phyloP scores from a whole-genome alignment of 2,113 vertebrate species.

The Rhineura floridana region DNA sequence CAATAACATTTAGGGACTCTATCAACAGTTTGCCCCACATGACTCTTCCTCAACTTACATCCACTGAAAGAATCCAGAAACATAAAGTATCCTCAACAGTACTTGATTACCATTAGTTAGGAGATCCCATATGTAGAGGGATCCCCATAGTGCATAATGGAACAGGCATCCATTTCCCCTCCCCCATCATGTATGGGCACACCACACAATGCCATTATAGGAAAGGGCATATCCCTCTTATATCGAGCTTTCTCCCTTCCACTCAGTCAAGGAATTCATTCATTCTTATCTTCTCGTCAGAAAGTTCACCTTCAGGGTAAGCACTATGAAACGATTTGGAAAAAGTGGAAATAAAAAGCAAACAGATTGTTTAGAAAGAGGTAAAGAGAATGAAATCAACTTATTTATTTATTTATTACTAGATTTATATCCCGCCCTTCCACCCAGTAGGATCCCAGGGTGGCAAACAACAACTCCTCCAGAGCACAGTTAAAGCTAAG shows the following conservation, averaged over 20 bases:
- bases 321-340: not conserved
- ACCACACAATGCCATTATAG: not conserved
- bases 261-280: not conserved
- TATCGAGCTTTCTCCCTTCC: not conserved
- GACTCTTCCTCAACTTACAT: not conserved
- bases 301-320: not conserved
- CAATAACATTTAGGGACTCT: constrained; percentile 48
- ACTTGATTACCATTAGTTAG: fast-evolving
- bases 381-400: not conserved
- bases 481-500: not conserved
- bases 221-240: not conserved
- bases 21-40: not conserved
- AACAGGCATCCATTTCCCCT: not conserved
- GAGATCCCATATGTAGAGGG: fast-evolving
- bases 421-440: no score
- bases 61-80: not conserved
- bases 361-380: not conserved
- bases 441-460: no score
- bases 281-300: not conserved
- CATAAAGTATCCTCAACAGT: not conserved
- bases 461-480: not conserved
- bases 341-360: not conserved
- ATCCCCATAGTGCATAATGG: not conserved
- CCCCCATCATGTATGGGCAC: not conserved
- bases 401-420: no score